Evolutionary conservation across 2,797 vertebrate genomes (phyloP).

Genomic region (Pseudochromis fuscus): DNA sequence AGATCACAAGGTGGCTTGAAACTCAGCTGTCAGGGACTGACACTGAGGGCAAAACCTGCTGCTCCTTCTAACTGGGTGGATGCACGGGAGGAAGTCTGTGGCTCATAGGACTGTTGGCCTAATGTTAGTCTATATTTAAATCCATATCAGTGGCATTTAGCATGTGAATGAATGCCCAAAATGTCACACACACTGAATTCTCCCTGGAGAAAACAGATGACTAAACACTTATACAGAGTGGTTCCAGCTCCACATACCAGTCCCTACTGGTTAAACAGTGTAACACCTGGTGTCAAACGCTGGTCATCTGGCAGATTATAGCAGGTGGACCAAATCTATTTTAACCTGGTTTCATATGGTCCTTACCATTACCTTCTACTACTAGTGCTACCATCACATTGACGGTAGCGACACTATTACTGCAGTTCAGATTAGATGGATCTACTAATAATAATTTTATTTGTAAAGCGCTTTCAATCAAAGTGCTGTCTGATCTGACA

Average conservation of each 20-base stretch:
- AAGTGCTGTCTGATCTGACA: too few relatives aligned
- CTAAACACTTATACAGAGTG: slow-evolving; percentile 26
- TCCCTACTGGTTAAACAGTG: slow-evolving; percentile 6
- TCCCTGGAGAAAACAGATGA: slow-evolving; percentile 19
- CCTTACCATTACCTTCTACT: too few relatives aligned
- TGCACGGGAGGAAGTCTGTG: slow-evolving; percentile 35
- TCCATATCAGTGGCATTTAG: slow-evolving; percentile 48
- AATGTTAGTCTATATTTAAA: slow-evolving; percentile 74
- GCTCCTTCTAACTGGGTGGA: slow-evolving; percentile 39
- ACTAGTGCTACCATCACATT: too few relatives aligned
- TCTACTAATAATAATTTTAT: too few relatives aligned
- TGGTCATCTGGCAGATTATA: neutral
- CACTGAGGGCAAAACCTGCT: slow-evolving; percentile 29
- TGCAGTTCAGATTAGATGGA: neutral
- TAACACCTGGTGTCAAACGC: slow-evolving; percentile 1
- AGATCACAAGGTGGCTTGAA: slow-evolving; percentile 64
- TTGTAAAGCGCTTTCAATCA: too few relatives aligned
- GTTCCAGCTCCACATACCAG: slow-evolving; percentile 26
- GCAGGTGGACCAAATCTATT: neutral
- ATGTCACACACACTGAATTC: neutral
- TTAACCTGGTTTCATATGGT: too few relatives aligned
- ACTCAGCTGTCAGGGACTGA: slow-evolving; percentile 54
- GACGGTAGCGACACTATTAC: neutral
- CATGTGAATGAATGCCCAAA: slow-evolving; percentile 49
- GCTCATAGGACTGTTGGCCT: slow-evolving; percentile 40